phyloP scores from a whole-genome alignment of 2,797 vertebrate genomes.

The Nannoperca australis region DNA sequence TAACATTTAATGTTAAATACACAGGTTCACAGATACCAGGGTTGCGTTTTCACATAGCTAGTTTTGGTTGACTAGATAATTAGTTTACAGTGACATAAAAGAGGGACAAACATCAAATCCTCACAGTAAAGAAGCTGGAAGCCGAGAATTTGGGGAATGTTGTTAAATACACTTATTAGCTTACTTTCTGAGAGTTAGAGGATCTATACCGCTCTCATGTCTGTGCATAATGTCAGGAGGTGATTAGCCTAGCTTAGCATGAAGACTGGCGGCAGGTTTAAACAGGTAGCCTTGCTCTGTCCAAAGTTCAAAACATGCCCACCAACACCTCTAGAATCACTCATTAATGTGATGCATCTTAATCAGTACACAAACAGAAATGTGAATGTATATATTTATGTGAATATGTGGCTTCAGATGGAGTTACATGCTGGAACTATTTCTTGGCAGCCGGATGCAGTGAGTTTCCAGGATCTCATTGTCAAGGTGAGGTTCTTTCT shows the following conservation, averaged over 20 bases:
- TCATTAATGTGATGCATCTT: not conserved
- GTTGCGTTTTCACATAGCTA: not conserved
- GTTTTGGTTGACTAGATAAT: not conserved
- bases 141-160: not conserved
- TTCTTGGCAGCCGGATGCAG: too few species aligned
- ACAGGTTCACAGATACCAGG: not conserved
- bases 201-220: not conserved
- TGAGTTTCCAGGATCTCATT: too few species aligned
- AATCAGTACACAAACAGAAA: not conserved
- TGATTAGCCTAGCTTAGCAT: conserved; percentile 3
- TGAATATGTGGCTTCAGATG: too few species aligned
- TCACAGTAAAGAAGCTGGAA: not conserved
- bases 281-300: not conserved
- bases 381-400: too few species aligned
- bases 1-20: not conserved
- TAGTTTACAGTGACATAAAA: not conserved
- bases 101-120: not conserved
- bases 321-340: not conserved
- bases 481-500: too few species aligned
- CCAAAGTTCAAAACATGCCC: not conserved
- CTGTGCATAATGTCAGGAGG: not conserved
- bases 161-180: not conserved
- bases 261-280: not conserved
- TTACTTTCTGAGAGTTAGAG: not conserved
- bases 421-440: too few species aligned